Percentiles rank a stretch among this genome's conserved stretches.
phyloP scores from a whole-genome alignment of 2,797 vertebrate species.

The Danio tinwini region DNA sequence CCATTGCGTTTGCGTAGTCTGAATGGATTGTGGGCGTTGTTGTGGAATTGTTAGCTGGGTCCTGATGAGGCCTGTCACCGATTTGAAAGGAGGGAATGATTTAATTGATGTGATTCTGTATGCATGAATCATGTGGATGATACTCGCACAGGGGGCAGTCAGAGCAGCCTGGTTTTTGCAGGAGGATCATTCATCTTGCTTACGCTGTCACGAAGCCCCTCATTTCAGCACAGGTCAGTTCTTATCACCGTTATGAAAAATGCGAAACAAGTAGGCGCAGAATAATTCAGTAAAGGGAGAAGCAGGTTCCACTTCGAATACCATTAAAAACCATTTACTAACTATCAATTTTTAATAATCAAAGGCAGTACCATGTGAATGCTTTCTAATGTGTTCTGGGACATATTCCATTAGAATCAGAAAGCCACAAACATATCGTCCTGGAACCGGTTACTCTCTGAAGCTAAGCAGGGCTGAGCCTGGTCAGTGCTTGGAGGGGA shows the following conservation, averaged over 20 bases:
- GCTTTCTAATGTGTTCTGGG: too few relatives aligned
- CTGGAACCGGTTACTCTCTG: too few relatives aligned
- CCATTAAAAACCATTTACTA: too few relatives aligned
- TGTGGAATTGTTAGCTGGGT: not conserved
- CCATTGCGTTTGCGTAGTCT: constrained; percentile 31
- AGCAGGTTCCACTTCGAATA: too few relatives aligned
- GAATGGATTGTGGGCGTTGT: constrained; percentile 6
- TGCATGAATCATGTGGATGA: constrained; percentile 26
- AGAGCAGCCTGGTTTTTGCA: not conserved
- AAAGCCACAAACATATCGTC: too few relatives aligned
- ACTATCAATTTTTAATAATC: too few relatives aligned
- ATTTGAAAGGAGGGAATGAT: constrained; percentile 9
- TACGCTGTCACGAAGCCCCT: constrained; percentile 6
- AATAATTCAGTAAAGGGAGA: not conserved
- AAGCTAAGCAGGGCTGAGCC: too few relatives aligned
- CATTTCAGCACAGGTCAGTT: constrained; percentile 24
- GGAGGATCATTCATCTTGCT: constrained; percentile 43
- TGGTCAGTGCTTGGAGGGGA: too few relatives aligned
- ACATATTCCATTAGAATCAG: too few relatives aligned
- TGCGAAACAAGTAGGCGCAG: not conserved
- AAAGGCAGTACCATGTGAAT: too few relatives aligned
- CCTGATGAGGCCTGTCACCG: constrained; percentile 16
- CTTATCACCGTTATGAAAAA: constrained; percentile 12
- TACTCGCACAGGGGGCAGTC: not conserved
- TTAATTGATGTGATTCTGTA: constrained; percentile 20